These are phyloP conservation scores for Thaumetopoea pityocampa DNA, from an alignment of 1,140 invertebrate genomes.

Conservation along the genomic window DNA sequence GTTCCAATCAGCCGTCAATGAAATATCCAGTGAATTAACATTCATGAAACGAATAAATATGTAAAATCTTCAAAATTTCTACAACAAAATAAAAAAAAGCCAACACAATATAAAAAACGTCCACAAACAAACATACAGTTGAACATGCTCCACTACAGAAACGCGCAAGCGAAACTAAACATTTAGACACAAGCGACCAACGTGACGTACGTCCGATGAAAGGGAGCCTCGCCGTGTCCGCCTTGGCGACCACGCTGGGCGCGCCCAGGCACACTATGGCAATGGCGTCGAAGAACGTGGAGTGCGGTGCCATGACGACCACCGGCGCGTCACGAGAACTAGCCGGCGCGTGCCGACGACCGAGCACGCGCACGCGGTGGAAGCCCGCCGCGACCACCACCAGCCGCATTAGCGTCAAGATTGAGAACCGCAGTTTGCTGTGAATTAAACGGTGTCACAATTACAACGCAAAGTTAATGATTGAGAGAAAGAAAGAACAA, in stretches of 20 bases:
- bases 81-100: too few species aligned
- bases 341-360: slow-evolving; percentile 36
- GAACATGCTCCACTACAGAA: background rate
- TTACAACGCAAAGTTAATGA: too few species aligned
- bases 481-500: too few species aligned
- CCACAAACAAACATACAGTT: background rate
- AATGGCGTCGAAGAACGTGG: slow-evolving; percentile 92
- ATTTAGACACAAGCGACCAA: slow-evolving; percentile 1
- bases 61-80: too few species aligned
- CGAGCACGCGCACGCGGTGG: slow-evolving; percentile 70
- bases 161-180: slow-evolving; percentile 3
- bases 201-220: slow-evolving; percentile 89
- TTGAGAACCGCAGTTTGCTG: slow-evolving; percentile 78
- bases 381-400: slow-evolving; percentile 90
- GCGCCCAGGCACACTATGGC: slow-evolving; percentile 87
- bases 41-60: too few species aligned
- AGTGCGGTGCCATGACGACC: slow-evolving; percentile 92
- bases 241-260: slow-evolving; percentile 92
- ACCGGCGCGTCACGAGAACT: slow-evolving; percentile 85
- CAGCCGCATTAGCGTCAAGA: slow-evolving; percentile 79
- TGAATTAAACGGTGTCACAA: too few species aligned
- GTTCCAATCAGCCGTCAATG: too few species aligned
- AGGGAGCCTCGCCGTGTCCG: slow-evolving; percentile 85
- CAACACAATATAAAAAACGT: too few species aligned
- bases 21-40: too few species aligned